Conservation (phyloP, 2,113 vertebrate genomes). For the Leuciscus idus region DNA sequence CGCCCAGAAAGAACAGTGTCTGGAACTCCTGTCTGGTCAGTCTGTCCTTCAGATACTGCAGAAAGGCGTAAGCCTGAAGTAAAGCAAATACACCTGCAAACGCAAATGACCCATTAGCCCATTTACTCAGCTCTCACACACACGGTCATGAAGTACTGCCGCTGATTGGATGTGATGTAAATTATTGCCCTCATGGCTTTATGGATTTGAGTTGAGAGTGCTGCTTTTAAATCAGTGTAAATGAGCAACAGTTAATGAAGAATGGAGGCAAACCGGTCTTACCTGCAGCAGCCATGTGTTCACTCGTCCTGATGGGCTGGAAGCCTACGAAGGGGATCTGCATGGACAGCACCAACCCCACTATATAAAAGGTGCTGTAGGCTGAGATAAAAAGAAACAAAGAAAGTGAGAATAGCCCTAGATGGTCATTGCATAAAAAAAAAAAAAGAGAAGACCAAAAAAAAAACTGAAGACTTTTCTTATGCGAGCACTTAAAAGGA, state of each 20-base stretch:
- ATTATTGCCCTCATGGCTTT: not conserved
- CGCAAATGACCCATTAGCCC: slow-evolving; percentile 12
- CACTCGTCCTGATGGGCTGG: slow-evolving; percentile 89
- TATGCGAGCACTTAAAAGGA: not conserved
- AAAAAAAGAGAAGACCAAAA: too few relatives aligned
- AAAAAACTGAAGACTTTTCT: not conserved
- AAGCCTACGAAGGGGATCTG: slow-evolving; percentile 91
- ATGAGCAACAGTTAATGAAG: not conserved
- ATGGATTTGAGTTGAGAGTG: not conserved
- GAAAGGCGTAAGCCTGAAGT: slow-evolving; percentile 87
- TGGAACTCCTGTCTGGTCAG: slow-evolving; percentile 90
- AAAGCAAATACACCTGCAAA: slow-evolving; percentile 84
- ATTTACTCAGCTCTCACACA: not conserved
- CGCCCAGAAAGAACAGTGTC: slow-evolving; percentile 87
- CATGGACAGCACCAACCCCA: slow-evolving; percentile 90
- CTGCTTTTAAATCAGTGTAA: not conserved
- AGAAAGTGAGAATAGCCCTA: slow-evolving; percentile 1
- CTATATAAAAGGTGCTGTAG: slow-evolving; percentile 91
- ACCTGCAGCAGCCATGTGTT: slow-evolving; percentile 93
- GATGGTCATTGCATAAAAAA: not conserved
- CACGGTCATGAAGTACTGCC: not conserved
- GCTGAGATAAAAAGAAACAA: slow-evolving; percentile 67
- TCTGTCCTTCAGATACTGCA: slow-evolving; percentile 88
- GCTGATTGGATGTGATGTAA: not conserved
- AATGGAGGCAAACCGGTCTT: slow-evolving; percentile 37